Base-by-base conservation (phyloP, 2,888 invertebrate species). In the Polydrusus pterygomalis region DNA sequence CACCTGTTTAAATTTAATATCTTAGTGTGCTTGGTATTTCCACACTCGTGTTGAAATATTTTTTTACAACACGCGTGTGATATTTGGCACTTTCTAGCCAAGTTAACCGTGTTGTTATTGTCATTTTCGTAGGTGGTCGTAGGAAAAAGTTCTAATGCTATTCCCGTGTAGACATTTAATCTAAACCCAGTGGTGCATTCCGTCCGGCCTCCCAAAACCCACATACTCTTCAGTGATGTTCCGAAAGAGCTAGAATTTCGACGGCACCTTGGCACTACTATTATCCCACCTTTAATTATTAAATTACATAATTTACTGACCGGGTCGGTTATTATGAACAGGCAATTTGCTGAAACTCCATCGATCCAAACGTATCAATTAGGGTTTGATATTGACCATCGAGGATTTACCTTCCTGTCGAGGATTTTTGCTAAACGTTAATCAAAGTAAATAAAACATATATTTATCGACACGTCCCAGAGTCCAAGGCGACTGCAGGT, bases 201-300 rank as follows among this genome's bases (percentile, higher is more conserved):
- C 30, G 72, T 76, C 67, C 60, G 17, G n/a, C 9, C 56, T 69
- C 60, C n/a, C 62, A 13, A 65, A 64, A 70, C 65, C 65, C 58
- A 54, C 69, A 73, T 25, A 40, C 58, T 68, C 73, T 63, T 62
- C 70, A 17, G 38, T 54, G 67, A 65, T 47, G 65, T 75, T 75
- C 56, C 67, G 71, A 70, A 65, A 70, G 74, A 65, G 54, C 77
- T 77, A 77, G 77, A 77, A 74, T 74, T 68, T 77, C 68, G 77
- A 74, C 68, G 74, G 77, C 77, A 74, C 74, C 70, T 77, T 67
- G 74, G 49, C 74, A 74, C 77, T 74, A 70, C 77, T 74, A 77
- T 77, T 77, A 77, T 77, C 77, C 74, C 77, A 77, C 77, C 77
- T 77, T 74, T 77, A 77, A 74, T 77, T 77, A 77, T 74, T 77